Evolutionary conservation across 2,888 invertebrate genomes (phyloP).

Genomic region (Aleiodes alternator): DNA sequence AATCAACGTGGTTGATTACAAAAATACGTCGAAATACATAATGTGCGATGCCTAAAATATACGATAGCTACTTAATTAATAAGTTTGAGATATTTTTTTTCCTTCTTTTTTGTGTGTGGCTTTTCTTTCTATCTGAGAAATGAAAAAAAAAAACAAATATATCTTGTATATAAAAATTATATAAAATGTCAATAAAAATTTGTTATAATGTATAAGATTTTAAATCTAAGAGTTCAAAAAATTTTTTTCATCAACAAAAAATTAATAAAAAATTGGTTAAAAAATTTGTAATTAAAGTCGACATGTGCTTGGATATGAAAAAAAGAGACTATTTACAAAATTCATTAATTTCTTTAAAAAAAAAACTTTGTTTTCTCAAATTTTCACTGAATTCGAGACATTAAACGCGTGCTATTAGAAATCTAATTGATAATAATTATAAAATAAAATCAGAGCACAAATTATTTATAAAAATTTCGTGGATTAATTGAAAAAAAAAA

Average conservation of each 20-base stretch:
- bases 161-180: conserved; percentile 21
- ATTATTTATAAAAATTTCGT: conserved; percentile 24
- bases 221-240: conserved; percentile 4
- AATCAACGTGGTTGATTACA: conserved; percentile 6
- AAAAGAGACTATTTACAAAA: not conserved
- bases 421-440: not conserved
- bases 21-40: not conserved
- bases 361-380: not conserved
- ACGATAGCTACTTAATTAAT: conserved; percentile 14
- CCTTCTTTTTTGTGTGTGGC: not conserved
- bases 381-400: not conserved
- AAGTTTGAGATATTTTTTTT: conserved; percentile 3
- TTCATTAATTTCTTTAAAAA: not conserved
- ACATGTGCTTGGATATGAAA: too few relatives aligned
- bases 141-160: not conserved
- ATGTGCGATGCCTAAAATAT: conserved; percentile 26
- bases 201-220: conserved; percentile 28
- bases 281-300: too few relatives aligned
- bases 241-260: not conserved
- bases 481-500: not conserved
- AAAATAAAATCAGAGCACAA: conserved; percentile 4
- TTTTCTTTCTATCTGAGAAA: not conserved
- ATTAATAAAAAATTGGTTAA: not conserved
- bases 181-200: conserved; percentile 35
- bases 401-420: too few relatives aligned